Evolutionary conservation across 2,888 invertebrate genomes (phyloP).

Genomic region (Agapostemon virescens): DNA sequence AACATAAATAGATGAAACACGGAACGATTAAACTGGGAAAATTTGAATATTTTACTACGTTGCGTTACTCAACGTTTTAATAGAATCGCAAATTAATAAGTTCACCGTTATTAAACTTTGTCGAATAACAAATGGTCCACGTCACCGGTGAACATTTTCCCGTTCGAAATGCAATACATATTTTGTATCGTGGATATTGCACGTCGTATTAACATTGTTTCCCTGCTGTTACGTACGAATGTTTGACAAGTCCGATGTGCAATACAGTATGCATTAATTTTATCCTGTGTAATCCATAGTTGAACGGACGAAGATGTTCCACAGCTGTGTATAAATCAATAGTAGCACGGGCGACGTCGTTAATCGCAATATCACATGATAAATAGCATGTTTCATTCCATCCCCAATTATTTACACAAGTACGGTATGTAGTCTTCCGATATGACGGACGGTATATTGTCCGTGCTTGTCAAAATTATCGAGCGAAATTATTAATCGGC

Average conservation of each 20-base stretch:
- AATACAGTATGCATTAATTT: background rate
- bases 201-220: background rate
- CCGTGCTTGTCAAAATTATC: slow-evolving; percentile 66
- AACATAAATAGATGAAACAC: background rate
- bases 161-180: background rate
- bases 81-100: too few relatives aligned
- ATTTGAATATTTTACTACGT: too few relatives aligned
- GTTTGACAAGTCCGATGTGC: background rate
- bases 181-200: background rate
- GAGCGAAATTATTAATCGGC: slow-evolving; percentile 66
- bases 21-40: too few relatives aligned
- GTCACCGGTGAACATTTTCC: background rate
- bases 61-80: too few relatives aligned
- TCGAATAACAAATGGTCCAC: background rate
- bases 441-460: slow-evolving; percentile 57
- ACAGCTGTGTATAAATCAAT: slow-evolving; percentile 44
- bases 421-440: slow-evolving; percentile 44
- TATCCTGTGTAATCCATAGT: background rate
- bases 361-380: slow-evolving; percentile 58
- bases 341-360: slow-evolving; percentile 44
- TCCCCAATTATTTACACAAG: slow-evolving; percentile 56
- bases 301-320: slow-evolving; percentile 29
- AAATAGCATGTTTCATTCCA: slow-evolving; percentile 53
- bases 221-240: background rate
- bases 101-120: too few relatives aligned